A percentile compares a stretch with the other conserved stretches of the same genome.
Evolutionary conservation across 2,797 vertebrate species (phyloP).

Genomic region (Centropyge bicolor): DNA sequence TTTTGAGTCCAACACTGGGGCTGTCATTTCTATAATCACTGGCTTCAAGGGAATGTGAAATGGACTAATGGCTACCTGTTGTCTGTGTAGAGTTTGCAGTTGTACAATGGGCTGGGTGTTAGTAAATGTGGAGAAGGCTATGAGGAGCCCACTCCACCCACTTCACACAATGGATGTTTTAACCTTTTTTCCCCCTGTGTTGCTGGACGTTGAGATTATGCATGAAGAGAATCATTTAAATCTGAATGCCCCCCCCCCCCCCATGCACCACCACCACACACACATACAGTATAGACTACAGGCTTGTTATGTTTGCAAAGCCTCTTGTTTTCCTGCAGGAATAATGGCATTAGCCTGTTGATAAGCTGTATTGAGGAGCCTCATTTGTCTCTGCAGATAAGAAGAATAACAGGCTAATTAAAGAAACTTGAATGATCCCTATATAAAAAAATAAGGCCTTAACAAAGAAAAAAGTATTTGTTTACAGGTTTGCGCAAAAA

Average conservation of each 20-base stretch:
- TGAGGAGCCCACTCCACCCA: slow-evolving; percentile 52
- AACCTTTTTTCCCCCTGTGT: slow-evolving; percentile 29
- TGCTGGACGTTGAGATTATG: slow-evolving; percentile 37
- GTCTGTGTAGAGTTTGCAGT: slow-evolving; percentile 66
- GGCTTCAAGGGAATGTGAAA: slow-evolving; percentile 26
- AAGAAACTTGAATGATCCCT: slow-evolving; percentile 16
- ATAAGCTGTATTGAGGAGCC: not conserved
- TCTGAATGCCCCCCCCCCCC: not conserved
- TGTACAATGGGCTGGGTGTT: slow-evolving; percentile 15
- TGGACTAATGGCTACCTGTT: slow-evolving; percentile 80
- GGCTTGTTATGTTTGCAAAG: not conserved
- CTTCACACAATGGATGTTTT: slow-evolving; percentile 46
- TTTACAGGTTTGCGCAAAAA: slow-evolving; percentile 22
- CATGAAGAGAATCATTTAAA: slow-evolving; percentile 18
- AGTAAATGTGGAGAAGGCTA: slow-evolving; percentile 3
- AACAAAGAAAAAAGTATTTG: not conserved
- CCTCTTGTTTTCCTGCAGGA: slow-evolving; percentile 1
- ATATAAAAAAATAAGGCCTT: slow-evolving; percentile 2
- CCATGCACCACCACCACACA: not conserved
- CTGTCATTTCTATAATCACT: slow-evolving; percentile 25
- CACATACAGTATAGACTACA: slow-evolving; percentile 5
- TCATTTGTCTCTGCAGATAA: slow-evolving; percentile 1
- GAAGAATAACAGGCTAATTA: not conserved
- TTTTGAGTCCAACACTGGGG: not conserved
- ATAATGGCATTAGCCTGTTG: slow-evolving; percentile 39